Percentiles rank a stretch among this genome's conserved stretches.
These are phyloP conservation scores for Elachura formosa DNA, from an alignment of 2,113 vertebrate species.

Conservation along the genomic window DNA sequence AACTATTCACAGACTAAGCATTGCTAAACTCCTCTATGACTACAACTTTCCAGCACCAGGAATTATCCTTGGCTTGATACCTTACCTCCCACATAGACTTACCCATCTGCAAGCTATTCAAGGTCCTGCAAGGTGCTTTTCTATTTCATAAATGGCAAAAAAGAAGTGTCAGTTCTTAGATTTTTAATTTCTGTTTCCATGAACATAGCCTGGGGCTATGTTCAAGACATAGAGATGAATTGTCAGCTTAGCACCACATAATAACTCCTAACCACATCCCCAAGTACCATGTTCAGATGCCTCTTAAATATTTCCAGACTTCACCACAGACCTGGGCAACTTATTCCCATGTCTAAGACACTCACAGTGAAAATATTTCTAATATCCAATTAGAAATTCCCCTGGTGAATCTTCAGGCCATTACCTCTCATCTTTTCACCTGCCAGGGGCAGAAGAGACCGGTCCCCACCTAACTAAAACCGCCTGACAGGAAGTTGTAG, in stretches of 20 bases:
- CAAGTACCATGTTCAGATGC: background rate
- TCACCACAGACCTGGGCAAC: background rate
- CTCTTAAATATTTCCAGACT: background rate
- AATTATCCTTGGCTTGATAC: background rate
- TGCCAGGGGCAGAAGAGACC: background rate
- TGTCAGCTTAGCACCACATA: background rate
- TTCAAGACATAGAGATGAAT: background rate
- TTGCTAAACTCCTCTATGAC: background rate
- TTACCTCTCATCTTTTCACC: background rate
- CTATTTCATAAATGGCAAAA: background rate
- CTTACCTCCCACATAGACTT: background rate
- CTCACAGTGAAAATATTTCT: background rate
- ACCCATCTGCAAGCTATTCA: background rate
- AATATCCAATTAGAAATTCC: background rate
- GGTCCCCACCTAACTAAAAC: background rate
- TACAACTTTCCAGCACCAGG: background rate
- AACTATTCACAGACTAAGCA: background rate
- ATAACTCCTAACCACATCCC: background rate
- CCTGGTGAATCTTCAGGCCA: background rate
- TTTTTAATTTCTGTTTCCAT: background rate
- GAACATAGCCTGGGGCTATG: background rate
- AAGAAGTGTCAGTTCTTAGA: no score
- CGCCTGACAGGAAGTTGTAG: background rate
- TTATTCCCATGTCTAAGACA: background rate
- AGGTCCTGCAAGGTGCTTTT: background rate